phyloP scores from a whole-genome alignment of 2,113 vertebrate species.

The Entelurus aequoreus region DNA sequence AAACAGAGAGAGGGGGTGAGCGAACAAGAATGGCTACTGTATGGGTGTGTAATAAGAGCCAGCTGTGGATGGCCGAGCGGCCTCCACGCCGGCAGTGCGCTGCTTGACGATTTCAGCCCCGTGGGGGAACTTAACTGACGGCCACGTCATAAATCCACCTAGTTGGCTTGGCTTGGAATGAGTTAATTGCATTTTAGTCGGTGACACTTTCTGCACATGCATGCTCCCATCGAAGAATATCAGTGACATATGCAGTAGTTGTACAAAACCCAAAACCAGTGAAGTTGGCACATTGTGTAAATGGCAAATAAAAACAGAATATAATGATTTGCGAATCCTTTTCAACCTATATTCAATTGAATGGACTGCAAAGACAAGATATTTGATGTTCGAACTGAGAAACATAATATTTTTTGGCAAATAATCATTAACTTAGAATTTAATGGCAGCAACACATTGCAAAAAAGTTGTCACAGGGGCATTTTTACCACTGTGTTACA shows the following conservation, averaged over 20 bases:
- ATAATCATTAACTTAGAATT: no score
- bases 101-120: constrained; percentile 54
- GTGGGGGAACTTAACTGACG: constrained; percentile 53
- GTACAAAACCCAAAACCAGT: no score
- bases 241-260: background rate
- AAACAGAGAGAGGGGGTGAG: constrained; percentile 70
- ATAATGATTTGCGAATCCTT: no score
- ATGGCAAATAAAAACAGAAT: no score
- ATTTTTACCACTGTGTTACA: no score
- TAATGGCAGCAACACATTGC: no score
- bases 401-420: no score
- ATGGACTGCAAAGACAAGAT: no score
- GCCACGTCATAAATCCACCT: constrained; percentile 66
- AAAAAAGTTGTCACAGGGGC: no score
- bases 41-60: constrained; percentile 85
- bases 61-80: constrained; percentile 82
- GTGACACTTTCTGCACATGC: constrained; percentile 23
- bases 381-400: no score
- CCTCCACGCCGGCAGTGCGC: constrained; percentile 41
- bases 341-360: no score
- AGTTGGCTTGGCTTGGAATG: constrained; percentile 46
- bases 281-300: no score
- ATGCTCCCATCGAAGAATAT: background rate
- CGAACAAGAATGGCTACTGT: constrained; percentile 90
- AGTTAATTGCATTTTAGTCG: constrained; percentile 63